These are phyloP conservation scores for Chloroceryle amazona DNA, from an alignment of 2,797 vertebrate genomes.

Conservation along the genomic window DNA sequence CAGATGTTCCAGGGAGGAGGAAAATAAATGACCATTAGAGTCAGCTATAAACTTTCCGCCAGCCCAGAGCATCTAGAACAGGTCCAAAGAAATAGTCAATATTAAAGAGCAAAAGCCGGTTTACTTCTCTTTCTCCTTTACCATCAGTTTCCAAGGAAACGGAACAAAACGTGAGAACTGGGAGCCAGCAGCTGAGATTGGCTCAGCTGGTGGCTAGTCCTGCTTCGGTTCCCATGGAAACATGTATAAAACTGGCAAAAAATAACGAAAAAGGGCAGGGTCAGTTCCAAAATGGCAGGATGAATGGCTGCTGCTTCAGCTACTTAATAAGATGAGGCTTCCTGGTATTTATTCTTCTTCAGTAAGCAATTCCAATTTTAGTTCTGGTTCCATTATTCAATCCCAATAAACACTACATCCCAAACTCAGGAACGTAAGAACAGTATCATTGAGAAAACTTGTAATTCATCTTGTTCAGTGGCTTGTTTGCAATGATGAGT, in stretches of 20 bases:
- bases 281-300: constrained; percentile 60
- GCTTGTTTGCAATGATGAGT: neutral
- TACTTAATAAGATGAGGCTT: constrained; percentile 2
- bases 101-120: constrained; percentile 32
- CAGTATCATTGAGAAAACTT: fast-evolving
- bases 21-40: constrained; percentile 14
- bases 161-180: constrained; percentile 65
- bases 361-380: neutral
- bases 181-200: constrained; percentile 73
- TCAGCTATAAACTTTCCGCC: neutral
- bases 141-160: constrained; percentile 76
- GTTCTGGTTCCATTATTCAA: neutral
- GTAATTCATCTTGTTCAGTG: neutral
- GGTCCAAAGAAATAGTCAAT: constrained; percentile 29
- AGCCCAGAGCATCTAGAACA: neutral
- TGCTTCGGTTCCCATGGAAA: constrained; percentile 76
- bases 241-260: constrained; percentile 67
- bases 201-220: constrained; percentile 76
- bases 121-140: constrained; percentile 55
- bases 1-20: neutral
- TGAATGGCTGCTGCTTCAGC: constrained; percentile 10
- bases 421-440: neutral
- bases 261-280: constrained; percentile 50
- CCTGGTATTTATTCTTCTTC: neutral
- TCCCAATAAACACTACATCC: neutral